Evolutionary conservation across 1,140 invertebrate species (phyloP).

Genomic region (Halyomorpha halys): DNA sequence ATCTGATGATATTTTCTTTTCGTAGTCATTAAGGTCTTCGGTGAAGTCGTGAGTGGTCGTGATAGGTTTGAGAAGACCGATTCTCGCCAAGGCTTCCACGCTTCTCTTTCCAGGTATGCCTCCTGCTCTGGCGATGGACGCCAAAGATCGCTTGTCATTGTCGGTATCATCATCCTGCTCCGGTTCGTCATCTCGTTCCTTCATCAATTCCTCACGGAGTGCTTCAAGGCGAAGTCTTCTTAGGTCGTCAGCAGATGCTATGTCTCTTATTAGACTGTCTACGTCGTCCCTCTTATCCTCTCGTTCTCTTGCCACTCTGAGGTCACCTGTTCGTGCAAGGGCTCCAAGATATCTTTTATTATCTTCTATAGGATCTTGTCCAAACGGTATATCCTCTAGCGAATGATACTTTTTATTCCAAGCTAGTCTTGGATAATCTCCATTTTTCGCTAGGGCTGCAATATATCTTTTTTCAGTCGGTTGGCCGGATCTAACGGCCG

Average conservation of each 20-base stretch:
- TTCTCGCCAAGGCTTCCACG: background rate
- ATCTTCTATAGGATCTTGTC: slow-evolving; percentile 23
- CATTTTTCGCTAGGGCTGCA: slow-evolving; percentile 25
- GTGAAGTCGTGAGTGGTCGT: slow-evolving; percentile 5
- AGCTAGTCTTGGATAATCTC: slow-evolving; percentile 20
- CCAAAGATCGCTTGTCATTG: slow-evolving; percentile 29
- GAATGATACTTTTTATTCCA: slow-evolving; percentile 22
- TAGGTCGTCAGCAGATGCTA: slow-evolving; percentile 28
- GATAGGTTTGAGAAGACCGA: slow-evolving; percentile 3
- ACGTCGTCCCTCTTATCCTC: slow-evolving; percentile 29
- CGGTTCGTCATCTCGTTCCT: slow-evolving; percentile 25
- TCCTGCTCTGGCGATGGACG: slow-evolving; percentile 28
- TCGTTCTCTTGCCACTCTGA: slow-evolving; percentile 22
- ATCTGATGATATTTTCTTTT: slow-evolving; percentile 23
- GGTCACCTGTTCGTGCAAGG: slow-evolving; percentile 29
- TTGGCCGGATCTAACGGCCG: slow-evolving; percentile 28
- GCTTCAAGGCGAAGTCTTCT: slow-evolving; percentile 27
- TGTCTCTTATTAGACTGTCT: slow-evolving; percentile 27
- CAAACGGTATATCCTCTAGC: slow-evolving; percentile 21
- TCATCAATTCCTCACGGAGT: slow-evolving; percentile 28
- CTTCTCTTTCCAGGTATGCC: slow-evolving; percentile 25
- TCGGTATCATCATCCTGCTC: slow-evolving; percentile 20
- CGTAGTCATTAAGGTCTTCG: slow-evolving; percentile 7
- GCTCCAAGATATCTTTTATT: slow-evolving; percentile 29
- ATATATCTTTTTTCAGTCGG: slow-evolving; percentile 29